These are phyloP conservation scores for Bryconaethiops microstoma DNA, from an alignment of 2,797 vertebrate genomes.

Conservation along the genomic window DNA sequence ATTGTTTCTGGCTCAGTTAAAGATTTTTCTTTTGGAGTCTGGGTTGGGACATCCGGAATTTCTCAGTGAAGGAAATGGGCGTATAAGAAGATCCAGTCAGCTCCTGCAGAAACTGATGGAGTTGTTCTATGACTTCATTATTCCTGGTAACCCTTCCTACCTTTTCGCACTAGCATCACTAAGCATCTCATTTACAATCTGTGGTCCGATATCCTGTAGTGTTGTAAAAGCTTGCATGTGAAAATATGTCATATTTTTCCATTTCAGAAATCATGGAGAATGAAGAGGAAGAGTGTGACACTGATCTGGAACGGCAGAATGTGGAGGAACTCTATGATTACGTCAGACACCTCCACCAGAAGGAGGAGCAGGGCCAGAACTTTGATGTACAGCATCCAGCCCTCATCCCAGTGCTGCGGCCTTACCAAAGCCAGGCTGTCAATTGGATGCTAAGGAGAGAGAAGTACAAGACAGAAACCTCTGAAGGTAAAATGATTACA, in stretches of 20 bases:
- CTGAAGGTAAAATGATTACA: conserved; percentile 65
- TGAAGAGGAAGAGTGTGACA: conserved; percentile 90
- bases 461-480: conserved; percentile 67
- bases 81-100: conserved; percentile 91
- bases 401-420: conserved; percentile 87
- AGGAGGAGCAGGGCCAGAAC: conserved; percentile 63
- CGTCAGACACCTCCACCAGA: conserved; percentile 81
- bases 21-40: conserved; percentile 89
- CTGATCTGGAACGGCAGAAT: conserved; percentile 92
- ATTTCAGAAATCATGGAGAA: conserved; percentile 85
- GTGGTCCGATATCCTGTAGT: background rate
- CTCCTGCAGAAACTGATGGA: conserved; percentile 95
- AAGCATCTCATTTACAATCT: background rate
- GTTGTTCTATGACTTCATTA: conserved; percentile 87
- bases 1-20: conserved; percentile 76
- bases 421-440: conserved; percentile 94
- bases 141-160: conserved; percentile 82
- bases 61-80: conserved; percentile 89
- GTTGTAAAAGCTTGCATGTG: background rate
- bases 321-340: conserved; percentile 95
- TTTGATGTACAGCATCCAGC: conserved; percentile 90
- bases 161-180: background rate
- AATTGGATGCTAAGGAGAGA: conserved; percentile 95
- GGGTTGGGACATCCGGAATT: conserved; percentile 89
- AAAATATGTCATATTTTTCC: background rate